Percentiles rank a stretch among this genome's conserved stretches.
phyloP scores from a whole-genome alignment of 2,113 vertebrate species.

The Myotis brandtii region DNA sequence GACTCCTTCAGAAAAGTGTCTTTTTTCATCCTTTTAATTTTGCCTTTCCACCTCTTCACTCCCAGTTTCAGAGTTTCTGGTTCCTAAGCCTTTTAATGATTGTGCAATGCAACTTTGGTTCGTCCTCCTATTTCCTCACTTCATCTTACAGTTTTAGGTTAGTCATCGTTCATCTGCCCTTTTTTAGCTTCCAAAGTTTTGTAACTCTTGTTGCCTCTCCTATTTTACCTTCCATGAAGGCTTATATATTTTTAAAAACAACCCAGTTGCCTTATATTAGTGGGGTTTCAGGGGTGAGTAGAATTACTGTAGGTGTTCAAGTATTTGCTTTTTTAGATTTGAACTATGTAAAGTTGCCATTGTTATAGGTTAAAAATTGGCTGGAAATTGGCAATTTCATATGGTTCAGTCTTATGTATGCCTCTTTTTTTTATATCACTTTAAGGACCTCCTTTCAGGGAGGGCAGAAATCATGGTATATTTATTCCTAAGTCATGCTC shows the following conservation, averaged over 20 bases:
- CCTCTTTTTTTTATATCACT: neutral
- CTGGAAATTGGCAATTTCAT: neutral
- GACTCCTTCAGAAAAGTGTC: neutral
- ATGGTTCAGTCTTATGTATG: neutral
- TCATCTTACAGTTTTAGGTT: neutral
- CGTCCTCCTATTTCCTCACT: neutral
- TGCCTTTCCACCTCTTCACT: neutral
- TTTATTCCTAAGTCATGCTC: constrained; percentile 2
- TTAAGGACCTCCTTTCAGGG: neutral
- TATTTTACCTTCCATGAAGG: neutral
- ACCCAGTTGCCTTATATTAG: neutral
- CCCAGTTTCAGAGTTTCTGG: neutral
- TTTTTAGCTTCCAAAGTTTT: neutral
- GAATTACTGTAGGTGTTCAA: neutral
- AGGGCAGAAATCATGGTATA: neutral
- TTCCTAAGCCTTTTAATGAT: neutral
- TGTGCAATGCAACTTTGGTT: neutral
- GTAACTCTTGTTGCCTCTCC: neutral
- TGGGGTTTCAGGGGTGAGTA: neutral
- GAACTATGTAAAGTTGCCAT: neutral
- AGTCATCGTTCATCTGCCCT: neutral
- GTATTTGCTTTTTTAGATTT: neutral
- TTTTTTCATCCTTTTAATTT: neutral
- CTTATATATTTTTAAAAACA: neutral
- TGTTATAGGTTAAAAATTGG: constrained; percentile 25